These are phyloP conservation scores for Pachyuromys duprasi DNA, from an alignment of 2,797 vertebrate species.

Conservation along the genomic window DNA sequence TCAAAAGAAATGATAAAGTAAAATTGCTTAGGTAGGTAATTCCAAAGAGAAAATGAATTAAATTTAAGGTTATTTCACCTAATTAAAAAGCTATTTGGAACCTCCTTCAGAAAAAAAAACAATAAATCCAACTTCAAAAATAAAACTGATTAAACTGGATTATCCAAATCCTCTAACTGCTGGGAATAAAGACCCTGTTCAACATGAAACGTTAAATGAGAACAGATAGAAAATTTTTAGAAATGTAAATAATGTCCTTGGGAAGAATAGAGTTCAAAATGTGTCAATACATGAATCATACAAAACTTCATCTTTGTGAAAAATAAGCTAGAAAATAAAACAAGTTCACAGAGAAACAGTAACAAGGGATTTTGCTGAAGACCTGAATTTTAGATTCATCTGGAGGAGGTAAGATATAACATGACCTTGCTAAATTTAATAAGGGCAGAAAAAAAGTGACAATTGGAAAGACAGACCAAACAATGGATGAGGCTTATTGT, in stretches of 20 bases:
- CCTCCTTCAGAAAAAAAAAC: constrained; percentile 26
- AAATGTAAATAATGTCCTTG: constrained; percentile 48
- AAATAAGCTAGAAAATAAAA: background rate
- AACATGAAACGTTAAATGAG: background rate
- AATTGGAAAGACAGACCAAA: background rate
- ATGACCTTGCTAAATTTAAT: background rate
- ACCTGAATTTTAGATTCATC: background rate
- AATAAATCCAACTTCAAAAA: background rate
- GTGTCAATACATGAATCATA: background rate
- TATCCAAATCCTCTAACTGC: constrained; percentile 54
- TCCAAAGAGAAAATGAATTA: constrained; percentile 50
- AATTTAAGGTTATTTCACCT: background rate
- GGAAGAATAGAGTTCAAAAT: constrained; percentile 14
- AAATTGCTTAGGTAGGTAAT: constrained; percentile 10
- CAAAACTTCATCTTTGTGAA: constrained; percentile 1
- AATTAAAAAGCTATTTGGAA: background rate
- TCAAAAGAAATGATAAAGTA: constrained; percentile 23
- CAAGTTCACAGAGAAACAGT: background rate
- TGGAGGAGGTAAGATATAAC: background rate
- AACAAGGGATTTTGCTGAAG: background rate
- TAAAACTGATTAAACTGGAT: constrained; percentile 26
- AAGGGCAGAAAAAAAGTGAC: background rate
- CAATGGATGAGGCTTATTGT: background rate
- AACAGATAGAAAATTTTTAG: background rate
- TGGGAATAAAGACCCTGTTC: constrained; percentile 2